Evolutionary conservation across 2,888 invertebrate species (phyloP), one percentile per base, ranked within the genome.

Genomic region (Cataglyphis altisquamis): DNA sequence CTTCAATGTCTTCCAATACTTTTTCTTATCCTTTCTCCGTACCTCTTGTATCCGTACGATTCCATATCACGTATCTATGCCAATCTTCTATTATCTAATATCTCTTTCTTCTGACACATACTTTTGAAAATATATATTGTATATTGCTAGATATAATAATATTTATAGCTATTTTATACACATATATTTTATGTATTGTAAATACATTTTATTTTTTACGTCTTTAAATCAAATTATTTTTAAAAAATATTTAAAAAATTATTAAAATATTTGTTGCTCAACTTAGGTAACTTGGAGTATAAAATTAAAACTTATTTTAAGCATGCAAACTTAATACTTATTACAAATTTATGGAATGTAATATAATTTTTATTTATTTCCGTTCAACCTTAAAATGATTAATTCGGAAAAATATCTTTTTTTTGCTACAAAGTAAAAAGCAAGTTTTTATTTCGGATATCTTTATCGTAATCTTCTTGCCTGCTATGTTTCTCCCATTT

Each of bases 1-100:
- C 25, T 80, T 80, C 78, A 70, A 45, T 18, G 45, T 70, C 70
- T 80, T 80, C 78, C 70, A 77, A 70, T 80, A 62, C 45, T 48
- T 10, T 45, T 78, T 80, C 6, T 72, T 80, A 80, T 25, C 45
- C 78, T 80, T 80, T 12, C 25, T 70, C 12, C 60, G 18, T 45
- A 45, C 29, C n/a, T 21, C 5, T 12, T 21, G 32, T 68, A 77
- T 64, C 12, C 77, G 5, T 68, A 18, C 41, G 60, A 67, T 67
- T 68, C 64, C 29, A 67, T 67, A 77, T 78, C 68, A 78, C 57
- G 39, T 77, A 55, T 67, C 48, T 45, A 25, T 8, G 67, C n/a
- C 32, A 60, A 70, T 70, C 52, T 67, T 4, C 10, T 15, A 45
- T 25, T 60, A 60, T 45, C 67, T 80, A 60, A 70, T 41, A 67